phyloP scores from a whole-genome alignment of 2,797 vertebrate species.

The Centroberyx gerrardi region DNA sequence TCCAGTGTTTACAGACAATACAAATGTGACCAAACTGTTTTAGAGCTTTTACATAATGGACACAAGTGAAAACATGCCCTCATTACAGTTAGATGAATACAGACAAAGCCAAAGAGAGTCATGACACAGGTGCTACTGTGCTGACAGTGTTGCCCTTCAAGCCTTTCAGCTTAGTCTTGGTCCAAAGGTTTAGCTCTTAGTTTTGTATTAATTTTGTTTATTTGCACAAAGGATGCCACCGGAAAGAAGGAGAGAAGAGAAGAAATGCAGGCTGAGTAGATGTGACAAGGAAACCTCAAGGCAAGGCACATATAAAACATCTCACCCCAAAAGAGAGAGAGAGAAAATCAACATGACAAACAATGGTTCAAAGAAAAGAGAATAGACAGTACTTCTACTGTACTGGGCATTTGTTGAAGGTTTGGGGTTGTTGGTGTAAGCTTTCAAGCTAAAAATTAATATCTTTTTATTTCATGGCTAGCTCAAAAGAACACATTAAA shows the following conservation, averaged over 20 bases:
- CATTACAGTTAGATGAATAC: no score
- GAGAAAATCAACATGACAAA: slow-evolving; percentile 6
- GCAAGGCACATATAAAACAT: neutral
- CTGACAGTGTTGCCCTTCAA: slow-evolving; percentile 15
- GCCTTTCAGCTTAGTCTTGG: neutral
- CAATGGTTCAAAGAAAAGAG: slow-evolving; percentile 16
- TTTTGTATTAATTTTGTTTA: neutral
- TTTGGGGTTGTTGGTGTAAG: slow-evolving; percentile 13
- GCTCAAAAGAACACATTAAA: slow-evolving; percentile 33
- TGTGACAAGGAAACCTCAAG: no score
- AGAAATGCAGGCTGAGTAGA: no score
- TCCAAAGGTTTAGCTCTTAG: neutral
- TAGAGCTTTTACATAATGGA: no score
- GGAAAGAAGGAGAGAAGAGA: neutral
- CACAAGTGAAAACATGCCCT: no score
- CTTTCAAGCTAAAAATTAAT: slow-evolving; percentile 39
- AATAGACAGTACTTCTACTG: neutral
- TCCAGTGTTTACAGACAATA: neutral
- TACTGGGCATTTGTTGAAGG: slow-evolving; percentile 42
- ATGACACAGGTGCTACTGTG: no score
- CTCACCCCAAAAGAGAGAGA: slow-evolving; percentile 3
- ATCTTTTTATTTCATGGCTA: neutral
- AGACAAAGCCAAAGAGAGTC: no score
- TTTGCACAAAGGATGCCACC: neutral
- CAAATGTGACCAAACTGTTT: neutral